Conservation (phyloP, 1,140 invertebrate genomes). For the Zaprionus tsacasi region DNA sequence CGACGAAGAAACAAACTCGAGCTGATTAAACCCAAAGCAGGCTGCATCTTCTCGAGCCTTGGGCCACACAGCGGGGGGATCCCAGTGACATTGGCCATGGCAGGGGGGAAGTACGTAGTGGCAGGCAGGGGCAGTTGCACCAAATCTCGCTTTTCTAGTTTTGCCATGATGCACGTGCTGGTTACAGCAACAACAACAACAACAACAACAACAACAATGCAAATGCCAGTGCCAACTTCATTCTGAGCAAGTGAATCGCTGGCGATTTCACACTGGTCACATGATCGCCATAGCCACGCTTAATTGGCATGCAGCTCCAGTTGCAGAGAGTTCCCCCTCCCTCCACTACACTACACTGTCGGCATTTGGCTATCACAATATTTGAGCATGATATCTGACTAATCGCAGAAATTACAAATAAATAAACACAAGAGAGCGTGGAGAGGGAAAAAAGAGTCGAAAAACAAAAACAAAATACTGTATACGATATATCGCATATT, state of each 20-base stretch:
- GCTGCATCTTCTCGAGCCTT: background rate
- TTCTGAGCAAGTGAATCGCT: slow-evolving; percentile 10
- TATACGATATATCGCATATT: background rate
- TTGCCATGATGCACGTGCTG: slow-evolving; percentile 21
- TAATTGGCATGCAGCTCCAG: slow-evolving; percentile 5
- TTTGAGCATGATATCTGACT: slow-evolving; percentile 11
- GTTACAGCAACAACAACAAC: slow-evolving; percentile 4
- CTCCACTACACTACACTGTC: background rate
- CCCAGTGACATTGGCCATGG: slow-evolving; percentile 3
- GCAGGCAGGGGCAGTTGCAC: background rate
- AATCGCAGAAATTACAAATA: slow-evolving; percentile 6
- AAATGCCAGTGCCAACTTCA: slow-evolving; percentile 9
- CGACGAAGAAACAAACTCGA: slow-evolving; percentile 21
- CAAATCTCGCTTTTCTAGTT: slow-evolving; percentile 24
- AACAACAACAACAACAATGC: slow-evolving; percentile 17
- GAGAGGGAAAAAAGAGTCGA: background rate
- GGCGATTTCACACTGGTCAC: slow-evolving; percentile 39
- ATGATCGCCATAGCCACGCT: slow-evolving; percentile 19
- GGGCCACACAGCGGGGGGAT: background rate
- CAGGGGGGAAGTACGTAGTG: background rate
- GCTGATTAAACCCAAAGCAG: slow-evolving; percentile 3
- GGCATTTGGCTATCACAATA: background rate
- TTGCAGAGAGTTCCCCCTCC: background rate
- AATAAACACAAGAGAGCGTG: background rate
- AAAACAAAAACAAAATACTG: background rate